Evolutionary conservation across 2,888 invertebrate genomes (phyloP).

Genomic region (Chrysotoxum bicinctum): DNA sequence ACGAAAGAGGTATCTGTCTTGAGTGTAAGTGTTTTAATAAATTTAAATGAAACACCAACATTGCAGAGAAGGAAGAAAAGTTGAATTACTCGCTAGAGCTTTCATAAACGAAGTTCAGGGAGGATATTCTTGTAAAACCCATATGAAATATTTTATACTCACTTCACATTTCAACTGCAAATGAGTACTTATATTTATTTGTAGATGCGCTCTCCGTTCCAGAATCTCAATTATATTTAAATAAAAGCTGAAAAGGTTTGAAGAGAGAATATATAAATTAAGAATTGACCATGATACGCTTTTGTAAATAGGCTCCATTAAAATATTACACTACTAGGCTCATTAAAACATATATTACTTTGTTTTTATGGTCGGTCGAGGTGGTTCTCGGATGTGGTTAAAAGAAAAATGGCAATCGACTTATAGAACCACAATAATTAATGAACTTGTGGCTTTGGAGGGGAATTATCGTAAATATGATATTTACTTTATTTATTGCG

Average conservation of each 20-base stretch:
- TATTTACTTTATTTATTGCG: neutral
- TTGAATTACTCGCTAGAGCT: neutral
- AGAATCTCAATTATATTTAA: neutral
- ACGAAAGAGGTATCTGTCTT: neutral
- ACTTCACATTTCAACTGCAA: no score
- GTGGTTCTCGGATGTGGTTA: neutral
- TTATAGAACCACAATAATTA: conserved; percentile 11
- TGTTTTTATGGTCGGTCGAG: neutral
- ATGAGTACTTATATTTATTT: neutral
- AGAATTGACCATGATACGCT: neutral
- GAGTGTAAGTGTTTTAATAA: neutral
- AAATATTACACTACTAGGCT: conserved; percentile 5
- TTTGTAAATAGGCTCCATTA: neutral
- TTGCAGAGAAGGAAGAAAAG: neutral
- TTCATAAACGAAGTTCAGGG: neutral
- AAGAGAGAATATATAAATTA: conserved; percentile 7
- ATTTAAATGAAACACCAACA: neutral
- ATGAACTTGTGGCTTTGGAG: conserved; percentile 1
- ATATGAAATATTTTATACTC: neutral
- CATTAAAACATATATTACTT: conserved; percentile 4
- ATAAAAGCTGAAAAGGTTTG: neutral
- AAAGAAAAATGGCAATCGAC: neutral
- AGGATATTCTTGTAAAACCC: neutral
- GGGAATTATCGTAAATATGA: conserved; percentile 25
- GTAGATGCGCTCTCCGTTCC: neutral